These are phyloP conservation scores for Sarcophaga subvicina DNA, from an alignment of 2,888 invertebrate species.

Conservation along the genomic window DNA sequence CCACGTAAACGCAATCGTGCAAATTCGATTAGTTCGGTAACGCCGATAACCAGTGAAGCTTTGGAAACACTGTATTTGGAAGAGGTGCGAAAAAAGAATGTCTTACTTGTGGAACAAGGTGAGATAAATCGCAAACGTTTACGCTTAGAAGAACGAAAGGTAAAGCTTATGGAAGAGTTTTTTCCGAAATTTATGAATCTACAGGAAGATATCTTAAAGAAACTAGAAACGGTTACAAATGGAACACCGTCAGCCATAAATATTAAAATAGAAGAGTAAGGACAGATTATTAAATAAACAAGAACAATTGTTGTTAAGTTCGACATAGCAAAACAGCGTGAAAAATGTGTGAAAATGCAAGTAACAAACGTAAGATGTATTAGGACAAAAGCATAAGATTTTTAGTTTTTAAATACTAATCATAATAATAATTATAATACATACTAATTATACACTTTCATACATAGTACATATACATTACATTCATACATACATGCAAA, in stretches of 20 bases:
- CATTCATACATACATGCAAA: not conserved
- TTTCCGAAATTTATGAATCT: constrained; percentile 78
- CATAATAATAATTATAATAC: constrained; percentile 13
- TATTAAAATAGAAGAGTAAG: constrained; percentile 2
- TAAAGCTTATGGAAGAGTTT: constrained; percentile 76
- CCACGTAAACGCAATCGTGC: constrained; percentile 64
- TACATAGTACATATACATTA: not conserved
- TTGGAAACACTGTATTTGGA: constrained; percentile 75
- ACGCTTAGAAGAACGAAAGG: constrained; percentile 76
- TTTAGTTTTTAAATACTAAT: constrained; percentile 31
- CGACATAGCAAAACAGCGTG: constrained; percentile 11
- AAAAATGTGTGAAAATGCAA: not conserved
- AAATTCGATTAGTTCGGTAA: constrained; percentile 21
- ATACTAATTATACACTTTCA: not conserved
- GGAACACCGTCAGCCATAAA: constrained; percentile 26
- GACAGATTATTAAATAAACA: not conserved
- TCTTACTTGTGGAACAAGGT: constrained; percentile 75
- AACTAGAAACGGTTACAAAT: constrained; percentile 67
- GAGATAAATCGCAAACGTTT: constrained; percentile 76
- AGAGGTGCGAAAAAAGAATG: constrained; percentile 76
- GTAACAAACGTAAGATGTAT: constrained; percentile 44
- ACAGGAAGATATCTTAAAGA: constrained; percentile 75
- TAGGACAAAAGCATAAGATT: constrained; percentile 25
- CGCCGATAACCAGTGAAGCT: constrained; percentile 68
- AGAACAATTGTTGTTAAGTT: constrained; percentile 49